Conservation (phyloP, 2,888 invertebrate species). For the Pammene aurita region DNA sequence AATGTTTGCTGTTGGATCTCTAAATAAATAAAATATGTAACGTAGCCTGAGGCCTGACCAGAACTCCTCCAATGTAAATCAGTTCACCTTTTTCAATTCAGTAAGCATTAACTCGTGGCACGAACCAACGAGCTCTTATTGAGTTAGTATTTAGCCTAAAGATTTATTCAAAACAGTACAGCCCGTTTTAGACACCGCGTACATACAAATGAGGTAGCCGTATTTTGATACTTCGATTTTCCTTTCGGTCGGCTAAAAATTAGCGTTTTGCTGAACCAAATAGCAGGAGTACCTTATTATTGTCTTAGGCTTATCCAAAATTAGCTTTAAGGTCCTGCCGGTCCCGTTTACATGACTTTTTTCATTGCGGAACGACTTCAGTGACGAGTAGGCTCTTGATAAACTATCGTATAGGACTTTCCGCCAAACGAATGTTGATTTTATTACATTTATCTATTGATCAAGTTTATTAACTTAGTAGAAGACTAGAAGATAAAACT, state of each 20-base stretch:
- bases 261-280: constrained; percentile 23
- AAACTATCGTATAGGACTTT: too few relatives aligned
- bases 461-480: too few relatives aligned
- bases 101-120: constrained; percentile 64
- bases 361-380: too few relatives aligned
- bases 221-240: constrained; percentile 45
- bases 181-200: constrained; percentile 56
- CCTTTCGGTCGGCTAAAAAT: constrained; percentile 30
- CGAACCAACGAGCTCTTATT: constrained; percentile 68
- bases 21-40: too few relatives aligned
- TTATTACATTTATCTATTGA: too few relatives aligned
- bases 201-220: constrained; percentile 66
- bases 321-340: too few relatives aligned
- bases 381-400: too few relatives aligned
- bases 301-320: not conserved
- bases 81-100: constrained; percentile 73
- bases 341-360: too few relatives aligned
- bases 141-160: constrained; percentile 72
- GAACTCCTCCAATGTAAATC: constrained; percentile 64
- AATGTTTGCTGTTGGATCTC: too few relatives aligned
- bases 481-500: too few relatives aligned
- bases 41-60: constrained; percentile 6
- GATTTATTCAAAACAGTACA: constrained; percentile 76
- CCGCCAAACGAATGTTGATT: too few relatives aligned
- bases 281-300: not conserved